Evolutionary conservation across 2,113 vertebrate species (phyloP).

Genomic region (Gavia stellata): DNA sequence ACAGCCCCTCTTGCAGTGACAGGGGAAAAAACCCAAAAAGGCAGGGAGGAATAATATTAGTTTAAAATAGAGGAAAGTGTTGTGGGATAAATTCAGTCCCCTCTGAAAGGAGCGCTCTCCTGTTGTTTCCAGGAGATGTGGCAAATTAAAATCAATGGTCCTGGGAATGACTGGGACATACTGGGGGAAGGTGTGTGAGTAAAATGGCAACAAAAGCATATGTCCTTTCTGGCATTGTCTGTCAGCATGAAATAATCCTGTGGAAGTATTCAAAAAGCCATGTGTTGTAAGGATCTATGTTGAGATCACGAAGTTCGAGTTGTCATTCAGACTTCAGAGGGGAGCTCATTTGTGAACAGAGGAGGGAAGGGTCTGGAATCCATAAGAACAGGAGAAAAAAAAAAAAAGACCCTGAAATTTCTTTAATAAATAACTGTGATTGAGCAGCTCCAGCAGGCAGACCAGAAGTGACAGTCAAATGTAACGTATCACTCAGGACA

Average conservation of each 20-base stretch:
- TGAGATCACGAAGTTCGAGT: constrained; percentile 12
- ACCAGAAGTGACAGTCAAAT: constrained; percentile 12
- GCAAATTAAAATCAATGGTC: background rate
- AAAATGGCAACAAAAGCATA: background rate
- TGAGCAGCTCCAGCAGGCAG: constrained; percentile 8
- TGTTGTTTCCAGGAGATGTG: background rate
- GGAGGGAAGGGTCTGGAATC: constrained; percentile 39
- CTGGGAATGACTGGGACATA: background rate
- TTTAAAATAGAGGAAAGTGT: constrained; percentile 5
- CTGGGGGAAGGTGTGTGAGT: background rate
- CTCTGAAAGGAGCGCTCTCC: background rate
- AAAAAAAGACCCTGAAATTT: background rate
- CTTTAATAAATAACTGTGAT: background rate
- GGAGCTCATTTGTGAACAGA: background rate
- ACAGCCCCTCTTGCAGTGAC: background rate
- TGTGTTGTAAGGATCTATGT: background rate
- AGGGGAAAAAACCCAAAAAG: background rate
- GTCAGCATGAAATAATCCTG: background rate
- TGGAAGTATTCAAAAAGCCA: background rate
- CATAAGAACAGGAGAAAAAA: background rate
- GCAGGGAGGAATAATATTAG: background rate
- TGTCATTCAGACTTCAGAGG: constrained; percentile 32
- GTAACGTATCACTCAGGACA: constrained; percentile 3
- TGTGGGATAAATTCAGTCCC: background rate
- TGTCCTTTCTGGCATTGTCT: background rate